Evolutionary conservation across 92 coral and sea anemone genomes (phyloP).

Genomic region (Montipora capitata): DNA sequence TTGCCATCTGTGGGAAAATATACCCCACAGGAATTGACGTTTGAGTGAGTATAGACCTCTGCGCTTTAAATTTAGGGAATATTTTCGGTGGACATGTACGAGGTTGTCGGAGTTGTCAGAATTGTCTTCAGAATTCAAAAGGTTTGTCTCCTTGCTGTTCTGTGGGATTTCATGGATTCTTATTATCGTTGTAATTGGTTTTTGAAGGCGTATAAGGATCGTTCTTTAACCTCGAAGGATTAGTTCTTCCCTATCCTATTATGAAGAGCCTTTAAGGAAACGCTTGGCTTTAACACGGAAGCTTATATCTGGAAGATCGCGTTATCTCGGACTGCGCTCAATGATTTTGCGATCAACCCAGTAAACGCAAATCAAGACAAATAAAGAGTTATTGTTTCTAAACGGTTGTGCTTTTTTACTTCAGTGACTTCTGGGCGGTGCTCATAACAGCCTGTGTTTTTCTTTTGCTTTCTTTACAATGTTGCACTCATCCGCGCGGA

Average conservation of each 20-base stretch:
- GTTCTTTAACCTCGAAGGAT: constrained; percentile 44
- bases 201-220: constrained; percentile 47
- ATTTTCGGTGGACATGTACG: not conserved
- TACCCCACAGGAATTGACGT: not conserved
- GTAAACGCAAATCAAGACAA: not conserved
- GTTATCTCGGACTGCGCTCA: not conserved
- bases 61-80: constrained; percentile 17
- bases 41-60: not conserved
- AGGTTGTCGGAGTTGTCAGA: not conserved
- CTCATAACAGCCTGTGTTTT: constrained; percentile 29
- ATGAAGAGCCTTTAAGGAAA: constrained; percentile 39
- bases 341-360: constrained; percentile 15
- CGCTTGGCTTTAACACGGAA: constrained; percentile 23
- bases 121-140: not conserved
- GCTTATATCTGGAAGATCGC: constrained; percentile 32
- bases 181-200: constrained; percentile 51
- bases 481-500: constrained; percentile 2
- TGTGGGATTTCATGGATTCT: constrained; percentile 46
- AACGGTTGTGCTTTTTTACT: not conserved
- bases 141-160: constrained; percentile 19
- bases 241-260: constrained; percentile 48
- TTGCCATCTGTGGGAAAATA: constrained; percentile 38
- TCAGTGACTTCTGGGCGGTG: constrained; percentile 19
- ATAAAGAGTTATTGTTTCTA: constrained; percentile 41
- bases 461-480: constrained; percentile 10